Base-by-base conservation (phyloP, 2,797 vertebrate species). In the Argyrosomus regius region DNA sequence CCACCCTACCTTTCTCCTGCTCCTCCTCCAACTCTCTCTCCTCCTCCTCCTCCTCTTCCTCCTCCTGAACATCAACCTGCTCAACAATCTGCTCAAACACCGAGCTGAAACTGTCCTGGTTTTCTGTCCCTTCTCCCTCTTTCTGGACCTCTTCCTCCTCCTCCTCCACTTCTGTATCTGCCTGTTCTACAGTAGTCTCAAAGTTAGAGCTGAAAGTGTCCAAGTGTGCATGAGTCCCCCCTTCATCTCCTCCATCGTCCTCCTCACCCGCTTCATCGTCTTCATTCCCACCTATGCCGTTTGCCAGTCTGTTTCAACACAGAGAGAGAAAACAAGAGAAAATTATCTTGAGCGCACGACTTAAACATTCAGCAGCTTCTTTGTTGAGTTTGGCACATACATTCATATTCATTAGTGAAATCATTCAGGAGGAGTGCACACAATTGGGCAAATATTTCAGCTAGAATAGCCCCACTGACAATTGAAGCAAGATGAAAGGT, bases 11-110 rank as follows among this genome's bases (percentile, higher is more conserved):
- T 92, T 88, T 96, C 93, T 24, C 94, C 88, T 53, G 78, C 82
- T 82, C 88, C 7, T 92, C 92, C 4, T 90, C 87, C 71, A 72
- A 57, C 78, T 93, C 93, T 74, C 93, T 83, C 17, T 94, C 95
- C 91, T 97, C 96, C 1, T 94, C 96, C 1, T 94, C 91, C 1
- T 89, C 89, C 6, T 94, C 91, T 6, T 90, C 92, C 0, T 90
- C 90, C 17, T 87, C 93, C 20, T 74, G 87, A 50, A 69, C 87
- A 9, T 88, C 87, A 13, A 90, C 97, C 59, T 97, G 97, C 92
- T 99, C 98, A 61, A 99, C 95, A 0, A 99, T 98, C 92, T 96
- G 96, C 93, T 99, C 98, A 24, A 99, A 99, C 0, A 93, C 96
- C 0, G 97, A 97, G 77, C 98, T 99, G 94, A 99, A 98, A 69